phyloP scores from a whole-genome alignment of 2,888 invertebrate genomes.

The Creontiades dilutus region DNA sequence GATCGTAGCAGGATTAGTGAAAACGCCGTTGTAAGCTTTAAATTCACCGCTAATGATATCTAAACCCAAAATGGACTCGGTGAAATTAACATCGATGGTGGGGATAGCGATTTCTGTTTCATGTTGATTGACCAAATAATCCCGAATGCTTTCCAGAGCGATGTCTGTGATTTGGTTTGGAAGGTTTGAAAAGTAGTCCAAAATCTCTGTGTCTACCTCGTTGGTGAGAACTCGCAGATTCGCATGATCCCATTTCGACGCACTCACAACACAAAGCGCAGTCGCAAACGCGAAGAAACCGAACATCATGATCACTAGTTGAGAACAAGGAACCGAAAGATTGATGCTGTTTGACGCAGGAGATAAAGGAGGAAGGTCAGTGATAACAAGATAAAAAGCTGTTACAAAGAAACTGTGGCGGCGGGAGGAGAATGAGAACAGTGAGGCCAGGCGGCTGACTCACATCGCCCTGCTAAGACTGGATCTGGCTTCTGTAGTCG shows the following conservation, averaged over 20 bases:
- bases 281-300: not conserved
- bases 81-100: constrained; percentile 62
- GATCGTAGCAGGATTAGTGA: constrained; percentile 71
- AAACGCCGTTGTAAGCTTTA: constrained; percentile 68
- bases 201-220: constrained; percentile 1
- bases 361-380: not conserved
- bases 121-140: constrained; percentile 58
- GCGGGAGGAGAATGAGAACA: not conserved
- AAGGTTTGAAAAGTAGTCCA: constrained; percentile 5
- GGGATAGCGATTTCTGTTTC: constrained; percentile 69
- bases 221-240: constrained; percentile 34
- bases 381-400: not conserved
- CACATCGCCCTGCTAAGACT: not conserved
- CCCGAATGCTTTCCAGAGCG: constrained; percentile 55
- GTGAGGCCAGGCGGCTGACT: not conserved
- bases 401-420: not conserved
- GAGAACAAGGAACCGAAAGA: not conserved
- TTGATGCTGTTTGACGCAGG: not conserved
- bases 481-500: not conserved
- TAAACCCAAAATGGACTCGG: constrained; percentile 71
- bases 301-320: not conserved
- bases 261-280: not conserved
- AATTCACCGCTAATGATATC: constrained; percentile 63
- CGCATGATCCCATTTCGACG: not conserved
- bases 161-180: constrained; percentile 68